Evolutionary conservation across 2,113 vertebrate genomes (phyloP).

Genomic region (Microcebus jonahi): DNA sequence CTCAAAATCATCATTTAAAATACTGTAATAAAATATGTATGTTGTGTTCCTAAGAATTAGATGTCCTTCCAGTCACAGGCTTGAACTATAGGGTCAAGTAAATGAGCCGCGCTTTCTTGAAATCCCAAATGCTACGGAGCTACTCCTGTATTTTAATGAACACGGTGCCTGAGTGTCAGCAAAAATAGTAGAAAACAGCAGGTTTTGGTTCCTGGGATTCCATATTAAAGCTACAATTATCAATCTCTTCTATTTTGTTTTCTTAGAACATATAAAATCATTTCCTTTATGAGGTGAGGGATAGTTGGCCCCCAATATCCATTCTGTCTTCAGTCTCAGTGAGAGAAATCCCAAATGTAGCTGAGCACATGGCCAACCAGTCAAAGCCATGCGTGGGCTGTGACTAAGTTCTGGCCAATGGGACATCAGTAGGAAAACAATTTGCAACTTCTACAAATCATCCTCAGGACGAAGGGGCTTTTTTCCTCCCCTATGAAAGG

Average conservation of each 20-base stretch:
- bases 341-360: neutral
- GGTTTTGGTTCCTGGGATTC: neutral
- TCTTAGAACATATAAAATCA: neutral
- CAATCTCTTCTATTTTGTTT: neutral
- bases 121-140: neutral
- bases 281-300: neutral
- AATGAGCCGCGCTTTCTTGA: neutral
- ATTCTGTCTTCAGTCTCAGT: neutral
- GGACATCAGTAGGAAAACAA: neutral
- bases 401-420: neutral
- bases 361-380: neutral
- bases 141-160: neutral
- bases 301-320: neutral
- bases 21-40: neutral
- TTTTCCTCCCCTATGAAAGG: neutral
- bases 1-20: neutral
- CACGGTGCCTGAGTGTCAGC: neutral
- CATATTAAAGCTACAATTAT: neutral
- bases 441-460: neutral
- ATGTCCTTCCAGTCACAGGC: neutral
- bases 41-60: neutral
- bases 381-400: too few species aligned
- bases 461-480: neutral
- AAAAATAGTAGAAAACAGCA: neutral
- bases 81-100: neutral